A percentile compares a stretch with the other conserved stretches of the same genome.
phyloP scores from a whole-genome alignment of 2,888 invertebrate genomes.

The Xestia sexstrigata region DNA sequence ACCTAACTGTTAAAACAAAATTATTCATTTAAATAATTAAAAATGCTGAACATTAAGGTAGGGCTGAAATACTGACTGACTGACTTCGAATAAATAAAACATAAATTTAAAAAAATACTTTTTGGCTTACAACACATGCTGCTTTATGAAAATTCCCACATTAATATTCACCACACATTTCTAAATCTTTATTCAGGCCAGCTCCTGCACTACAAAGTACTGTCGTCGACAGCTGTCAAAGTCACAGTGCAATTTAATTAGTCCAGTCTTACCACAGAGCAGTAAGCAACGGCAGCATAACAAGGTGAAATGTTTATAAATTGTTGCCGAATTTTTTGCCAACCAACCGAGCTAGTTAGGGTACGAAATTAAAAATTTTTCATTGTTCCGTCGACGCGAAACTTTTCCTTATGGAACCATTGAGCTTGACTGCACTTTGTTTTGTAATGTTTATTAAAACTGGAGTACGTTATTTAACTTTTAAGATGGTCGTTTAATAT shows the following conservation, averaged over 20 bases:
- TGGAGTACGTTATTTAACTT: constrained; percentile 3
- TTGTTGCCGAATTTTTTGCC: constrained; percentile 21
- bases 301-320: constrained; percentile 39
- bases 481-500: constrained; percentile 3
- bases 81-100: neutral
- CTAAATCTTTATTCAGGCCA: neutral
- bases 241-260: constrained; percentile 74
- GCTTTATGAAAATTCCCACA: neutral
- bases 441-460: constrained; percentile 29
- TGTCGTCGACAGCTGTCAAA: constrained; percentile 73
- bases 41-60: neutral
- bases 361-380: constrained; percentile 31
- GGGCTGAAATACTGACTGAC: neutral
- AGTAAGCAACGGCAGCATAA: constrained; percentile 40
- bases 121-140: neutral
- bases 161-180: neutral
- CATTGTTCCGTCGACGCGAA: constrained; percentile 14
- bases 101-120: neutral
- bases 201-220: constrained; percentile 46
- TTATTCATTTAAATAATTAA: neutral
- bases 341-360: constrained; percentile 25
- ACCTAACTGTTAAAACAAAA: neutral
- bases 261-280: constrained; percentile 60
- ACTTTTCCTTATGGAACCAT: constrained; percentile 29
- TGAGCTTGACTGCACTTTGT: constrained; percentile 29